phyloP scores from a whole-genome alignment of 2,888 invertebrate species.

The Cylindroiulus punctatus region DNA sequence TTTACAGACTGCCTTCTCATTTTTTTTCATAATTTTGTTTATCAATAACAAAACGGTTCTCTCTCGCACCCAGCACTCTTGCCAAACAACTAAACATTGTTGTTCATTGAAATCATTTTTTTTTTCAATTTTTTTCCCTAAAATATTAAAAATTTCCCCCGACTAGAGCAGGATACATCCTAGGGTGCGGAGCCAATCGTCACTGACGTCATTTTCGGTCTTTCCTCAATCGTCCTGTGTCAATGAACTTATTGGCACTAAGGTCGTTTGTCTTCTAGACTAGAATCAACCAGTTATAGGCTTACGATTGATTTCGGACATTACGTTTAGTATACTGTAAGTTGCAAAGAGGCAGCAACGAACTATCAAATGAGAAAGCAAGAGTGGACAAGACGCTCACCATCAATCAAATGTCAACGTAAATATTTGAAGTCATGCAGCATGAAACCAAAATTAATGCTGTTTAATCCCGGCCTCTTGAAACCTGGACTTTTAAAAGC shows the following conservation, averaged over 20 bases:
- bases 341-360: background rate
- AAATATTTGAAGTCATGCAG: constrained; percentile 20
- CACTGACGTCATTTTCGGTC: background rate
- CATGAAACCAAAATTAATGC: no score
- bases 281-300: background rate
- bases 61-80: no score
- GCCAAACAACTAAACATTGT: no score
- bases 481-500: no score
- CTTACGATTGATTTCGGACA: background rate
- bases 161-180: constrained; percentile 1
- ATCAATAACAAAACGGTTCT: background rate
- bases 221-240: constrained; percentile 24
- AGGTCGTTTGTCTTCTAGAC: background rate
- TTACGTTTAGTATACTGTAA: background rate
- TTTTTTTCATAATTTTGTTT: background rate
- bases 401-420: constrained; percentile 21
- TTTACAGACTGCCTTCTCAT: no score
- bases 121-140: background rate
- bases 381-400: background rate
- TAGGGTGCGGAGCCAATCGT: background rate
- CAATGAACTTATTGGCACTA: constrained; percentile 16
- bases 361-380: background rate
- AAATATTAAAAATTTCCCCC: background rate
- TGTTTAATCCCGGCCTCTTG: constrained; percentile 21
- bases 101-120: background rate